Evolutionary conservation across 2,797 vertebrate genomes (phyloP).

Genomic region (Parauchenoglanis ngamensis): DNA sequence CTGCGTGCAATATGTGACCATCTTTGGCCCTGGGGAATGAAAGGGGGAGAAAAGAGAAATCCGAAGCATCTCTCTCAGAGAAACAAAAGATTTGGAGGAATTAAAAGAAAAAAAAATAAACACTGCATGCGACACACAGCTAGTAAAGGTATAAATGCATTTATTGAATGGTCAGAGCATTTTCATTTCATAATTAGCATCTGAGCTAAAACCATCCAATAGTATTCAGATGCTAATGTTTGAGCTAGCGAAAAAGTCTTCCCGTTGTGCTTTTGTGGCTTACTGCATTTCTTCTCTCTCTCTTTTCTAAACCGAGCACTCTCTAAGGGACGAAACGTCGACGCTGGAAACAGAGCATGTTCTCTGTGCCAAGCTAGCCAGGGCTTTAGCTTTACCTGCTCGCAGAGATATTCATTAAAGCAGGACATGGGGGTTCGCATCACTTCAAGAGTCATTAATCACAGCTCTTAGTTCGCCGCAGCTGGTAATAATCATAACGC

Average conservation of each 20-base stretch:
- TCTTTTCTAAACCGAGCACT: neutral
- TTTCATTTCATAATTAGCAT: neutral
- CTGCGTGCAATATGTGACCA: constrained; percentile 43
- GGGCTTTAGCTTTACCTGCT: constrained; percentile 58
- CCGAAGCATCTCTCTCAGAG: neutral
- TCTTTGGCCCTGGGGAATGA: constrained; percentile 14
- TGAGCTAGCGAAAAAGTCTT: neutral
- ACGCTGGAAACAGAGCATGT: constrained; percentile 29
- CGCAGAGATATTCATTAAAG: constrained; percentile 68
- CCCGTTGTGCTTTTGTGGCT: neutral
- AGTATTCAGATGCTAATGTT: neutral
- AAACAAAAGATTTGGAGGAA: too few species aligned
- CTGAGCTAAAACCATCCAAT: neutral
- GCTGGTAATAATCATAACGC: constrained; percentile 74
- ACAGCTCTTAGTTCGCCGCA: constrained; percentile 62
- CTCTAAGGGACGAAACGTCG: constrained; percentile 5
- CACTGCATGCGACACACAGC: neutral
- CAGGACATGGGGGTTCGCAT: constrained; percentile 57
- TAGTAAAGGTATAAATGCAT: neutral
- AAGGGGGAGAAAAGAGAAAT: neutral
- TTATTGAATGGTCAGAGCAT: neutral
- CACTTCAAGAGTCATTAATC: constrained; percentile 68
- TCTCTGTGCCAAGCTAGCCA: constrained; percentile 47
- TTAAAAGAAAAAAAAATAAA: too few species aligned
- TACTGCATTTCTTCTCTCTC: neutral